A percentile compares a stretch with the other conserved stretches of the same genome.
Evolutionary conservation across 2,797 vertebrate genomes (phyloP).

Genomic region (Phrynocephalus vlangalii): DNA sequence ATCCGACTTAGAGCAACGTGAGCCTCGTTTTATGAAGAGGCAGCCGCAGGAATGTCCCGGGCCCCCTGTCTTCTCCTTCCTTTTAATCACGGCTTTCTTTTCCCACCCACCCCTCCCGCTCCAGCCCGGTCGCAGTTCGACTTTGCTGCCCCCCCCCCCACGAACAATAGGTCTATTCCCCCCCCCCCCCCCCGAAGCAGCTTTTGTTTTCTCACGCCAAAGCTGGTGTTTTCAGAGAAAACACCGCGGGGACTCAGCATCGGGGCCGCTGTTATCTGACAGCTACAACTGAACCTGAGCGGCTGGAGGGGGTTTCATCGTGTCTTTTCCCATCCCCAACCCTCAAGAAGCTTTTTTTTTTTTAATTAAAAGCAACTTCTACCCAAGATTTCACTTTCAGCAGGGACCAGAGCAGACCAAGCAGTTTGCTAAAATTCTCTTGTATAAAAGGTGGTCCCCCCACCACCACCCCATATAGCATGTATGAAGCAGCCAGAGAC

Average conservation of each 20-base stretch:
- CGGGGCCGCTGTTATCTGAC: slow-evolving; percentile 22
- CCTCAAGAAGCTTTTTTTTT: background rate
- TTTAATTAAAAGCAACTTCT: background rate
- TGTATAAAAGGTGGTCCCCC: background rate
- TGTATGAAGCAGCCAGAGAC: background rate
- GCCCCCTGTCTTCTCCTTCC: background rate
- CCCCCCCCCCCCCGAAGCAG: background rate
- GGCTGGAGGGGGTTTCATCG: background rate
- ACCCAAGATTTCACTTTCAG: background rate
- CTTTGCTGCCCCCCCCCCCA: background rate
- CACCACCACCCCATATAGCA: background rate
- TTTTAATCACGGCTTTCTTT: background rate
- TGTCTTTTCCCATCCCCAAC: background rate
- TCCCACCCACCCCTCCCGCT: background rate
- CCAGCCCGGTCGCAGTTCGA: background rate
- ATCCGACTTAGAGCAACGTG: background rate
- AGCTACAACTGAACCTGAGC: slow-evolving; percentile 21
- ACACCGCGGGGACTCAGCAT: background rate
- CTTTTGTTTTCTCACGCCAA: slow-evolving; percentile 25
- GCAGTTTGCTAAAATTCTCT: background rate
- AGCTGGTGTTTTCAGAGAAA: slow-evolving; percentile 11
- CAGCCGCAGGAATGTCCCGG: background rate
- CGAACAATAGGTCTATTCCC: slow-evolving; percentile 30
- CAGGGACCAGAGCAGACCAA: background rate
- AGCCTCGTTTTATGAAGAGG: background rate